Percentiles rank a stretch among this genome's conserved stretches.
Conservation (phyloP, 2,113 vertebrate species). For the Carassius carassius region DNA sequence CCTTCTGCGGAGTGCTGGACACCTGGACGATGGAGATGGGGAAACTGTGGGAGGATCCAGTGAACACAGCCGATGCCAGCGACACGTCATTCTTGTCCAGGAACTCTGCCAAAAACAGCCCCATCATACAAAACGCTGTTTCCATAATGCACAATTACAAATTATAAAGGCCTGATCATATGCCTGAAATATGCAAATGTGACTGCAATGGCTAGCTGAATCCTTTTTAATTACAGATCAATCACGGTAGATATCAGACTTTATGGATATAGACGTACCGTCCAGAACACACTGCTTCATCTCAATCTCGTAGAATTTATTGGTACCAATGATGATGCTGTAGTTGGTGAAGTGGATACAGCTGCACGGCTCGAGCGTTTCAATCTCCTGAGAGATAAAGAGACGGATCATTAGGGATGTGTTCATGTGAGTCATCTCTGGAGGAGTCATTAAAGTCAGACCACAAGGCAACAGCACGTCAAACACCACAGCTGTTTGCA, state of each 20-base stretch:
- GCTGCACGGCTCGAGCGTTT: slow-evolving; percentile 98
- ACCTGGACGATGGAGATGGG: slow-evolving; percentile 96
- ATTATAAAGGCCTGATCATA: background rate
- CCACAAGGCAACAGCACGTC: too few relatives aligned
- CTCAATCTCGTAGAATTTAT: slow-evolving; percentile 98
- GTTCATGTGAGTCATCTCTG: background rate
- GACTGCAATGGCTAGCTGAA: background rate
- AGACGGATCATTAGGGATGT: background rate
- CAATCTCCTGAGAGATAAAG: slow-evolving; percentile 84
- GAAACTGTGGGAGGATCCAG: slow-evolving; percentile 91
- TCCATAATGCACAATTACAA: slow-evolving; percentile 16
- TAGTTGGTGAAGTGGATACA: slow-evolving; percentile 97
- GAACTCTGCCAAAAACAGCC: slow-evolving; percentile 81
- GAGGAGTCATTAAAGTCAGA: too few relatives aligned
- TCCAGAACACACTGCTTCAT: slow-evolving; percentile 98
- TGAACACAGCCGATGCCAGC: slow-evolving; percentile 90
- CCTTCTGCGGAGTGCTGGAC: slow-evolving; percentile 87
- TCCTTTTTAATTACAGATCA: background rate
- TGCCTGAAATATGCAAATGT: slow-evolving; percentile 14
- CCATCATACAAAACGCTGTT: slow-evolving; percentile 16
- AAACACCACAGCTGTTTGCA: background rate
- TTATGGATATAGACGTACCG: slow-evolving; percentile 72
- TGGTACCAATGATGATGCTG: slow-evolving; percentile 97
- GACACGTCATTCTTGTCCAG: slow-evolving; percentile 96
- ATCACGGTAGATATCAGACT: background rate